Percentiles rank a stretch among this genome's conserved stretches.
These are phyloP conservation scores for Centruroides sculpturatus DNA, from an alignment of 1,140 invertebrate species.

Conservation along the genomic window DNA sequence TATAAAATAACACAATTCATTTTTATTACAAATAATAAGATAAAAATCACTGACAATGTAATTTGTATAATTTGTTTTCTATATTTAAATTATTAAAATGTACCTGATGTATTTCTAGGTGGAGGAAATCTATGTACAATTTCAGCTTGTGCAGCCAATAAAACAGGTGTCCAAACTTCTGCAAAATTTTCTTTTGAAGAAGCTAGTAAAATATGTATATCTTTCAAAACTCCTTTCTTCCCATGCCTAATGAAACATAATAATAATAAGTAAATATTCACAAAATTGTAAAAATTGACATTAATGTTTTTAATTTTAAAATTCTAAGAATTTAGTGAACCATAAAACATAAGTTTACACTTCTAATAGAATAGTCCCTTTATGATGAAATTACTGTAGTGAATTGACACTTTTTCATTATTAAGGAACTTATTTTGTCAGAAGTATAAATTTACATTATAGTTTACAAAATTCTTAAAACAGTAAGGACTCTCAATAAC, in stretches of 20 bases:
- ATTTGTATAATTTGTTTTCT: no score
- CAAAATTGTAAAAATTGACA: background rate
- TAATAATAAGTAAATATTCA: background rate
- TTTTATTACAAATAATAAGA: no score
- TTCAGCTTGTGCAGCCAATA: constrained; percentile 19
- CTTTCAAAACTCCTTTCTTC: constrained; percentile 18
- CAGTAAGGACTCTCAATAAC: no score
- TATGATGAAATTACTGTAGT: no score
- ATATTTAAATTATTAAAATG: background rate
- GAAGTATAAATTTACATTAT: no score
- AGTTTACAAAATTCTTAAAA: no score
- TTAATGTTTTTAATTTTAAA: background rate
- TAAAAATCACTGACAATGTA: no score
- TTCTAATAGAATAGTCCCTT: no score
- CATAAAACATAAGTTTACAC: no score
- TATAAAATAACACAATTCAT: no score
- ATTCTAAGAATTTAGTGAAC: background rate
- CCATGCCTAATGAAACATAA: constrained; percentile 10
- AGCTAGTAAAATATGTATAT: constrained; percentile 19
- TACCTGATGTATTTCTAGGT: constrained; percentile 7
- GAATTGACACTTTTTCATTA: no score
- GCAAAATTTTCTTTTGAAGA: constrained; percentile 20
- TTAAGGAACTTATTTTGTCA: no score
- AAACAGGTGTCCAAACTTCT: constrained; percentile 25
- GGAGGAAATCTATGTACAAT: constrained; percentile 13